A percentile compares a stretch with the other conserved stretches of the same genome.
phyloP scores from a whole-genome alignment of 2,797 vertebrate genomes.

The Schizothorax lantsangensis region DNA sequence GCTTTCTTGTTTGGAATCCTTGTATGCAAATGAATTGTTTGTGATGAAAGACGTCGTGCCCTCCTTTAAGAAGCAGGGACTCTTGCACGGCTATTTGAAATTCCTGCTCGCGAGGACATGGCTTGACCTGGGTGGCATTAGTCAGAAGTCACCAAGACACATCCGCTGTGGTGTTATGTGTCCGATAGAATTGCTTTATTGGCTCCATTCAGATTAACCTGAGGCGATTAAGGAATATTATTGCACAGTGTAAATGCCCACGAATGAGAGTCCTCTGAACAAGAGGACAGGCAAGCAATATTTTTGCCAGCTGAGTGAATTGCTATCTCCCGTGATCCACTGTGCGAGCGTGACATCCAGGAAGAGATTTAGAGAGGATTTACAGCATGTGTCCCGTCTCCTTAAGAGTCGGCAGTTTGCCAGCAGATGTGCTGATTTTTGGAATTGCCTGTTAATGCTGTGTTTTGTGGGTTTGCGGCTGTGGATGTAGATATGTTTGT shows the following conservation, averaged over 20 bases:
- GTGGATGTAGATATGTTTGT: conserved; percentile 9
- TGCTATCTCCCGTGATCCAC: conserved; percentile 41
- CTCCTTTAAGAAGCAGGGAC: conserved; percentile 29
- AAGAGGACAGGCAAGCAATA: conserved; percentile 34
- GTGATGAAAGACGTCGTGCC: conserved; percentile 34
- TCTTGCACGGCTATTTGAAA: conserved; percentile 30
- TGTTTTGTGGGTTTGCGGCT: not conserved
- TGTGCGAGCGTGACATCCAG: conserved; percentile 45
- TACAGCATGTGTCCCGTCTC: conserved; percentile 35
- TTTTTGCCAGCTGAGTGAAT: conserved; percentile 46
- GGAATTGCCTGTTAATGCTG: conserved; percentile 21
- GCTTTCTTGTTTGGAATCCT: conserved; percentile 41
- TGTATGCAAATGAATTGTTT: conserved; percentile 50
- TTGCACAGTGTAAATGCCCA: conserved; percentile 34
- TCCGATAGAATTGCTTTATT: conserved; percentile 31
- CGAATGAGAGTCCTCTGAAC: conserved; percentile 24
- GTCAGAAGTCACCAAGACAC: conserved; percentile 31
- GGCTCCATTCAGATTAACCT: conserved; percentile 33
- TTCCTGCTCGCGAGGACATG: conserved; percentile 16
- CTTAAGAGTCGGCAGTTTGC: conserved; percentile 26
- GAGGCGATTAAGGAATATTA: conserved; percentile 35
- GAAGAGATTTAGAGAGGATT: conserved; percentile 52
- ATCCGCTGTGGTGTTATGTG: conserved; percentile 36
- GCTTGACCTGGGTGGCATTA: conserved; percentile 42
- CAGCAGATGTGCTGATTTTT: conserved; percentile 46